phyloP scores from a whole-genome alignment of 2,888 invertebrate species.

The Eurytoma californica region DNA sequence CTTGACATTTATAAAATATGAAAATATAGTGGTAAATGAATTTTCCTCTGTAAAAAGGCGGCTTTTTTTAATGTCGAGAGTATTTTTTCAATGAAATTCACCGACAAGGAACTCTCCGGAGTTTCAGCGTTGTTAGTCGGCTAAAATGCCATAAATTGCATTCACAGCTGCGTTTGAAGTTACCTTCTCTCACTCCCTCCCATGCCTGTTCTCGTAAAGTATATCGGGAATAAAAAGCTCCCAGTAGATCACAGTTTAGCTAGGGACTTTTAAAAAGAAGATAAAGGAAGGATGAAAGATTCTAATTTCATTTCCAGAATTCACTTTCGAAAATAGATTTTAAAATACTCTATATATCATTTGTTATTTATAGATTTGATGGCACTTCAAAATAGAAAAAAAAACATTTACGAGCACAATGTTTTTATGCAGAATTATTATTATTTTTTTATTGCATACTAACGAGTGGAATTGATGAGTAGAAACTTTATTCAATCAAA shows the following conservation, averaged over 20 bases:
- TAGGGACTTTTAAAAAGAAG: constrained; percentile 16
- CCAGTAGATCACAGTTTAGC: not conserved
- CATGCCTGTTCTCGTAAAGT: constrained; percentile 20
- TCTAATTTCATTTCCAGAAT: constrained; percentile 21
- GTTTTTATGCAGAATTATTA: too few species aligned
- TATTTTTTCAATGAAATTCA: constrained; percentile 20
- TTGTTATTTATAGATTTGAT: constrained; percentile 5
- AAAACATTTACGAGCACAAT: not conserved
- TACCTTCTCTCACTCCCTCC: not conserved
- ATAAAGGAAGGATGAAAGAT: not conserved
- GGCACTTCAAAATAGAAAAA: not conserved
- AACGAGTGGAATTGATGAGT: too few species aligned
- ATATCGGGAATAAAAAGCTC: constrained; percentile 29
- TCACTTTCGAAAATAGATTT: not conserved
- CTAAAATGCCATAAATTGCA: constrained; percentile 30
- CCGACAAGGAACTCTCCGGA: constrained; percentile 2
- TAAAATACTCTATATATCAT: constrained; percentile 3
- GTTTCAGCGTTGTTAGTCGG: not conserved
- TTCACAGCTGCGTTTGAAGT: constrained; percentile 32
- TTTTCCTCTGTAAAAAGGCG: not conserved
- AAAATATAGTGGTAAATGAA: constrained; percentile 2
- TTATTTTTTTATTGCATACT: too few species aligned
- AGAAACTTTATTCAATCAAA: too few species aligned
- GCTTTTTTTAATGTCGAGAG: not conserved
- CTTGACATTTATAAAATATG: too few species aligned